Evolutionary conservation across 1,140 invertebrate species (phyloP).

Genomic region (Leptonema lineaticorne): DNA sequence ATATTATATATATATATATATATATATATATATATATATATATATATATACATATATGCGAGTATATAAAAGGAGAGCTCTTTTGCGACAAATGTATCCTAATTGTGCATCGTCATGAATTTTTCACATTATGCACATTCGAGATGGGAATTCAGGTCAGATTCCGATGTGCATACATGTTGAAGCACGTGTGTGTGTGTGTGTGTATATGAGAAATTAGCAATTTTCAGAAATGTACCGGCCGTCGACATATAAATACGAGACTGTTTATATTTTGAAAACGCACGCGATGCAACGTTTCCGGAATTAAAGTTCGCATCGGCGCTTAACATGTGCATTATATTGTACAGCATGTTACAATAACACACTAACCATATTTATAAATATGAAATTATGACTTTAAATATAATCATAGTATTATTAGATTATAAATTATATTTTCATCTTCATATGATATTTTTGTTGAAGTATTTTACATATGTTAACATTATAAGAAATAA

Average conservation of each 20-base stretch:
- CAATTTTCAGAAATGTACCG: neutral
- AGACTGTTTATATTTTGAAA: too few species aligned
- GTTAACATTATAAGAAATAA: too few species aligned
- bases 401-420: too few species aligned
- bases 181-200: neutral
- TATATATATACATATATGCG: neutral
- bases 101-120: neutral
- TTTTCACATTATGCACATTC: neutral
- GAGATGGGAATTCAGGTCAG: neutral
- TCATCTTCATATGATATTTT: too few species aligned
- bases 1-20: neutral
- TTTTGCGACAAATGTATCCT: neutral
- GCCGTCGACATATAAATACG: conserved; percentile 4
- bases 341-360: too few species aligned
- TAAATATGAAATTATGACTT: too few species aligned
- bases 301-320: too few species aligned
- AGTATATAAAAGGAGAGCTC: neutral
- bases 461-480: too few species aligned
- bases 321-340: too few species aligned
- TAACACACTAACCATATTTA: too few species aligned
- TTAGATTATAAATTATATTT: too few species aligned
- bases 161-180: neutral
- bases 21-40: neutral
- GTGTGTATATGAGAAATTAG: neutral
- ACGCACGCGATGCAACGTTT: too few species aligned